Evolutionary conservation across 37 sponge, comb jelly and placozoan species (phyloP).

Genomic region (Halisarca cf. caerulea): DNA sequence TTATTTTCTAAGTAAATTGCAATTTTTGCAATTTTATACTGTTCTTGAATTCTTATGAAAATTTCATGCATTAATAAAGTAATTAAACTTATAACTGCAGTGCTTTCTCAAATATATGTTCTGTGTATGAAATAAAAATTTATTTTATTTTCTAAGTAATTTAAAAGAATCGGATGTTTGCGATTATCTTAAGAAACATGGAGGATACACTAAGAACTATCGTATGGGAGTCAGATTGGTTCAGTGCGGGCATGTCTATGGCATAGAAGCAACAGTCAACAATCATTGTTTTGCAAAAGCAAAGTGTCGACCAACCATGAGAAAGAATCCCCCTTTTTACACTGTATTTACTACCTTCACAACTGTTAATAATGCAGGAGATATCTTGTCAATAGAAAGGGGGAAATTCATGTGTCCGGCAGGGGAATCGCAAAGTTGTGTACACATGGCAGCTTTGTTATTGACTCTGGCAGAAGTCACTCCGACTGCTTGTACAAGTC

Average conservation of each 20-base stretch:
- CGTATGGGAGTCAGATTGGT: conserved; percentile 23
- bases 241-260: conserved; percentile 29
- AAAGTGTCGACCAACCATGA: conserved; percentile 40
- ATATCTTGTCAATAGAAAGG: not conserved
- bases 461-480: conserved; percentile 32
- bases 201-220: conserved; percentile 35
- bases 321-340: conserved; percentile 29
- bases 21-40: too few relatives aligned
- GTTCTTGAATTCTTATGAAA: too few relatives aligned
- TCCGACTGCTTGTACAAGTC: conserved; percentile 26
- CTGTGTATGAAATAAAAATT: too few relatives aligned
- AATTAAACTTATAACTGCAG: too few relatives aligned
- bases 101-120: too few relatives aligned
- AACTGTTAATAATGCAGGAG: too few relatives aligned
- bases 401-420: conserved; percentile 9
- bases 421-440: conserved; percentile 25
- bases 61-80: too few relatives aligned
- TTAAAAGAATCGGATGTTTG: not conserved
- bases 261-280: not conserved
- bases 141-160: too few relatives aligned
- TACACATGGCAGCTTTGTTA: conserved; percentile 30
- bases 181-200: not conserved
- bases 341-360: conserved; percentile 2
- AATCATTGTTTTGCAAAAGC: not conserved
- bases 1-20: too few relatives aligned